Evolutionary conservation across 1,140 invertebrate genomes (phyloP), one percentile per base, ranked within the genome.

Genomic region (Copidosoma floridanum): DNA sequence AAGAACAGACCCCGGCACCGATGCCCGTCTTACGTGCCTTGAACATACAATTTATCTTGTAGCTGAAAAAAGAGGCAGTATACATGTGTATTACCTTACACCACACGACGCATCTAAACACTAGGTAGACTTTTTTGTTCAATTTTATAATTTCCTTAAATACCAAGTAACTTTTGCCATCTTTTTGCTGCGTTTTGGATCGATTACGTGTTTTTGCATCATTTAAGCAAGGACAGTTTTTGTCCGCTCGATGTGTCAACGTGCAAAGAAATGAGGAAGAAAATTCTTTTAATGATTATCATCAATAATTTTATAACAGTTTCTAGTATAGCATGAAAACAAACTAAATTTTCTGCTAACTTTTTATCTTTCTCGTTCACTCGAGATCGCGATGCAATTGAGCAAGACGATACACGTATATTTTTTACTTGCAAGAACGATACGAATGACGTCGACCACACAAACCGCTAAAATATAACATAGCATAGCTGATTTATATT

Each of bases 231-330:
- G 26, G 32, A 56, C 51, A 27, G 51, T 57, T n/a, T 65, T 55
- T 59, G 55, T 64, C 66, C 63, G 65, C 48, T 63, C 61, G 71
- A 68, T 69, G 64, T 71, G 73, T n/a, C n/a, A 66, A 69, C 70
- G 72, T 72, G 67, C 65, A 69, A 71, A 66, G 65, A 64, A 55
- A 47, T 68, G 58, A 70, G 59, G 53, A 69, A 67, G 68, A 69
- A 67, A 64, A 57, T n/a, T n/a, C n/a, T n/a, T n/a, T n/a, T n/a
- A n/a, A 60, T 52, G 38, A 66, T 57, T 46, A 64, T 58, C 51
- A 59, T 44, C 38, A 44, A 60, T 59, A 63, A 20, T 57, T 48
- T n/a, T n/a, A n/a, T n/a, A n/a, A 46, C 43, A 55, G 59, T 48
- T 57, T 29, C 41, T 65, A 61, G 63, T 51, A 18, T 61, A 66